phyloP scores from a whole-genome alignment of 1,140 invertebrate species.

The Fopius arisanus region DNA sequence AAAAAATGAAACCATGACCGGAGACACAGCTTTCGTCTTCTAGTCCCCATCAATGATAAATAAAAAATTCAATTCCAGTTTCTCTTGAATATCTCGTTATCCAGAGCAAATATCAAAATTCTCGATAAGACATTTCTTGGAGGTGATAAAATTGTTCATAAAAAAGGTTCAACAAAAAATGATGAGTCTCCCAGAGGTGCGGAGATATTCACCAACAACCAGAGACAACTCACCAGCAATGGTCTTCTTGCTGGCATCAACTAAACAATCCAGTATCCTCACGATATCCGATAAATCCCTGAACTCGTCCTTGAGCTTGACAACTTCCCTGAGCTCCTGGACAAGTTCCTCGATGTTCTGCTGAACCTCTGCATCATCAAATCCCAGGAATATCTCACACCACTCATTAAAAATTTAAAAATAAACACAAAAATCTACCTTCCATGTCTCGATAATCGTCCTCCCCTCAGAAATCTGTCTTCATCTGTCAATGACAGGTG shows the following conservation, averaged over 20 bases:
- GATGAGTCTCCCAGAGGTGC: no score
- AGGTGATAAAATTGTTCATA: no score
- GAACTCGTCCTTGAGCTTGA: constrained; percentile 33
- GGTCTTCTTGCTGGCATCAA: constrained; percentile 39
- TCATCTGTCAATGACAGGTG: no score
- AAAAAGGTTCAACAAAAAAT: background rate
- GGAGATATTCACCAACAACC: background rate
- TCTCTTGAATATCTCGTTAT: background rate
- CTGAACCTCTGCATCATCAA: background rate
- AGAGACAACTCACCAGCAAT: constrained; percentile 38
- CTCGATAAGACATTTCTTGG: no score
- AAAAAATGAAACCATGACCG: constrained; percentile 16
- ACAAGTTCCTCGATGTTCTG: constrained; percentile 38
- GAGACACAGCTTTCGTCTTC: background rate
- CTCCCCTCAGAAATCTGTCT: no score
- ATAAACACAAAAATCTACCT: background rate
- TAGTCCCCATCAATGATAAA: background rate
- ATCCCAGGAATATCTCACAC: no score
- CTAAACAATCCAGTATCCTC: constrained; percentile 43
- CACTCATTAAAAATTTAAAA: no score
- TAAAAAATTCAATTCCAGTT: background rate
- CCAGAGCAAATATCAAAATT: background rate
- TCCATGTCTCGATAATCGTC: no score
- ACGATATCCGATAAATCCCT: constrained; percentile 34
- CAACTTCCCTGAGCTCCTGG: constrained; percentile 35